phyloP scores from a whole-genome alignment of 2,113 vertebrate genomes.

The Aspidoscelis tigris region DNA sequence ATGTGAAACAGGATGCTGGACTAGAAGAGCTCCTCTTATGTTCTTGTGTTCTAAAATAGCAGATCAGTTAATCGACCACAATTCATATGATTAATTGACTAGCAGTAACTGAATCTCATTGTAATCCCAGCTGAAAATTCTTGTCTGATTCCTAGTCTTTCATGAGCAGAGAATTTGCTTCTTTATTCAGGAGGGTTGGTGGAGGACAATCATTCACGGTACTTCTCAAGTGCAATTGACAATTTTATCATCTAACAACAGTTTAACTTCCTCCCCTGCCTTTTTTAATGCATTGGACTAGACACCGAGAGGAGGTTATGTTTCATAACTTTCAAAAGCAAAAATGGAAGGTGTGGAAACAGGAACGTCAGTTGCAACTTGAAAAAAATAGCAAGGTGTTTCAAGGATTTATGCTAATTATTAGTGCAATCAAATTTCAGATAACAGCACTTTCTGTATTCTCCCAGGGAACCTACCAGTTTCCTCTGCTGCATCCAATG shows the following conservation, averaged over 20 bases:
- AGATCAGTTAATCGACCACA: neutral
- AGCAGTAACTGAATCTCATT: neutral
- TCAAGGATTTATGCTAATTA: neutral
- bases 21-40: no score
- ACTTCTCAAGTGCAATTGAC: neutral
- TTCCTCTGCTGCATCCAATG: neutral
- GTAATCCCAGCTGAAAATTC: neutral
- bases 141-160: neutral
- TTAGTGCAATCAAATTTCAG: neutral
- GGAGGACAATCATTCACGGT: neutral
- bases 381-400: neutral
- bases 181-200: neutral
- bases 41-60: no score
- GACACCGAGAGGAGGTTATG: neutral
- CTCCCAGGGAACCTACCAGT: neutral
- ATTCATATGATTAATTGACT: neutral
- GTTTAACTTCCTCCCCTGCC: neutral
- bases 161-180: neutral
- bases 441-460: neutral
- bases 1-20: no score
- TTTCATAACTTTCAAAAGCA: neutral
- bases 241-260: neutral
- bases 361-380: neutral
- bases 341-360: neutral
- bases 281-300: neutral